phyloP scores from a whole-genome alignment of 2,888 invertebrate genomes.

The Cataglyphis altisquamis region DNA sequence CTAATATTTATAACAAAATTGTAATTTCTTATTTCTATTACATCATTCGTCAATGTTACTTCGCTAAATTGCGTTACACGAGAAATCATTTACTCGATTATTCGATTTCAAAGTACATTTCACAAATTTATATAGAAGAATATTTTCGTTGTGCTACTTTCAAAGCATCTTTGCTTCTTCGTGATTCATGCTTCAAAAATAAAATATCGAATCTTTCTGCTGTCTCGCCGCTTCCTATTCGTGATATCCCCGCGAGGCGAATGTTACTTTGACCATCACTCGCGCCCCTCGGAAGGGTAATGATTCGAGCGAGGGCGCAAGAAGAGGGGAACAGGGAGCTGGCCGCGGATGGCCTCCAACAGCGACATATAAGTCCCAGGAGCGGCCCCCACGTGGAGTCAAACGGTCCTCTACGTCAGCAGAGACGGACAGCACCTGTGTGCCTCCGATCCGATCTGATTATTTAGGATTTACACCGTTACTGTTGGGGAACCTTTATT shows the following conservation, averaged over 20 bases:
- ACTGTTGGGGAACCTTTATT: neutral
- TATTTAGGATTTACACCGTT: constrained; percentile 60
- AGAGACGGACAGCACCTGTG: constrained; percentile 73
- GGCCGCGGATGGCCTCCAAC: constrained; percentile 79
- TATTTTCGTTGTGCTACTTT: neutral
- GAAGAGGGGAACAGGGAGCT: constrained; percentile 57
- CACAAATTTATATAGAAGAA: neutral
- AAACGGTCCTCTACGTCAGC: constrained; percentile 79
- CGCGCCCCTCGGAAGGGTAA: constrained; percentile 60
- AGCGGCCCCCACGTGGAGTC: constrained; percentile 81
- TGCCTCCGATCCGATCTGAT: constrained; percentile 52
- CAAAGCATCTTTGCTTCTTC: constrained; percentile 20
- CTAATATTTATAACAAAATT: neutral
- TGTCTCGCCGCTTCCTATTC: constrained; percentile 14
- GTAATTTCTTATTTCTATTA: neutral
- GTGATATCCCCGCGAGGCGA: constrained; percentile 67
- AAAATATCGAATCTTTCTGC: constrained; percentile 26
- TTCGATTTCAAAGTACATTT: neutral
- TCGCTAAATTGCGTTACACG: neutral
- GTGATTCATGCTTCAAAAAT: constrained; percentile 15
- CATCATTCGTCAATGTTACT: neutral
- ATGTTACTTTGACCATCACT: constrained; percentile 81
- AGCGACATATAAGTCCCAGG: constrained; percentile 82
- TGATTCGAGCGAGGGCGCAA: constrained; percentile 55
- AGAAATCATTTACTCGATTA: neutral